Evolutionary conservation across 2,113 vertebrate species (phyloP).

Genomic region (Melanotaenia duboulayi): DNA sequence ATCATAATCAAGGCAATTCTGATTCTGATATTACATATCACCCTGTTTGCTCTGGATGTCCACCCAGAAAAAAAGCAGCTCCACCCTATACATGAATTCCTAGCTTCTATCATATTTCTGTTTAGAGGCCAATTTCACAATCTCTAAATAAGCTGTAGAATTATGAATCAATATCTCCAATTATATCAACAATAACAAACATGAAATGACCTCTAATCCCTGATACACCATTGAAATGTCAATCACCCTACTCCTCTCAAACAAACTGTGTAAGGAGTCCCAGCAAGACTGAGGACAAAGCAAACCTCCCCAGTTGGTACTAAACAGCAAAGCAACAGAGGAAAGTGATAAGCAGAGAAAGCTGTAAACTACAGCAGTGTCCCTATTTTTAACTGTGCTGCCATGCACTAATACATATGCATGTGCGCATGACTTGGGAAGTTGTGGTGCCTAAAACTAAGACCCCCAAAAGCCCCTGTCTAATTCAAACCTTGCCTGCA

Average conservation of each 20-base stretch:
- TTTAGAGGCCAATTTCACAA: constrained; percentile 26
- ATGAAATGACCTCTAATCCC: constrained; percentile 61
- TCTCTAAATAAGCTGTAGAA: constrained; percentile 25
- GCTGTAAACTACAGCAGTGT: no score
- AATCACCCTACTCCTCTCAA: constrained; percentile 51
- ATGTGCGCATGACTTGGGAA: no score
- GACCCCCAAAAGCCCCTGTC: no score
- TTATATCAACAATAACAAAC: constrained; percentile 55
- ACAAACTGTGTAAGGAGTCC: constrained; percentile 46
- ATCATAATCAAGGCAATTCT: no score
- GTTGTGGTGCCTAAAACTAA: no score
- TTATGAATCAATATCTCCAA: constrained; percentile 57
- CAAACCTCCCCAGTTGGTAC: constrained; percentile 44
- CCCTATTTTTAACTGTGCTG: no score
- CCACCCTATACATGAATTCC: neutral
- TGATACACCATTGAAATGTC: constrained; percentile 57
- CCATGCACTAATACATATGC: no score
- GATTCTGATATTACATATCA: no score
- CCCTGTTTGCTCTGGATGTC: constrained; percentile 2
- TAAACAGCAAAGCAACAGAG: no score
- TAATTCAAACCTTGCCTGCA: no score
- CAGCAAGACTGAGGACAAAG: constrained; percentile 60
- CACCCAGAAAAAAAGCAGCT: neutral
- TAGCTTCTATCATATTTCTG: constrained; percentile 11
- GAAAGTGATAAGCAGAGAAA: no score